A percentile compares a stretch with the other conserved stretches of the same genome.
Conservation (phyloP, 2,888 invertebrate genomes). For the Cataglyphis livida region DNA sequence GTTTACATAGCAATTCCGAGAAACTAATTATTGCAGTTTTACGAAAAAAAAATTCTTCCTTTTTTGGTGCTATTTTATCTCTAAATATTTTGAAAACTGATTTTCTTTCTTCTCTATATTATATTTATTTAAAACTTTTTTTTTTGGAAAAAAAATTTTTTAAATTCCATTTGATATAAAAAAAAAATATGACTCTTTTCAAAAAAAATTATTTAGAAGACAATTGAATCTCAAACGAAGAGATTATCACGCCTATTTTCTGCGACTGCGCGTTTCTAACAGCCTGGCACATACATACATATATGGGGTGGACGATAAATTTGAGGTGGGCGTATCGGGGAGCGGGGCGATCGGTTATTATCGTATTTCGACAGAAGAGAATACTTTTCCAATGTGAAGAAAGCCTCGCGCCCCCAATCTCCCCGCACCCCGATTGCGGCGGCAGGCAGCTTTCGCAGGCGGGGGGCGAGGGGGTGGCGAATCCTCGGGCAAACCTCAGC, state of each 20-base stretch:
- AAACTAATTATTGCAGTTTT: not conserved
- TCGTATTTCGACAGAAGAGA: conserved; percentile 16
- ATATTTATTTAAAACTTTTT: not conserved
- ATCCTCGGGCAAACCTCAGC: conserved; percentile 67
- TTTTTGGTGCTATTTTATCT: not conserved
- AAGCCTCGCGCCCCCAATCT: conserved; percentile 75
- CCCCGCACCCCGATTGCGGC: conserved; percentile 84
- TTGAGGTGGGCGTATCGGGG: conserved; percentile 78
- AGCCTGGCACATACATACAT: conserved; percentile 57
- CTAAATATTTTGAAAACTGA: not conserved
- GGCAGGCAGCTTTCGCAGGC: conserved; percentile 82
- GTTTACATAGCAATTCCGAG: not conserved
- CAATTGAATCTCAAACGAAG: conserved; percentile 1
- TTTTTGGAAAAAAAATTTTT: not conserved
- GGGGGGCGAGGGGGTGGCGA: conserved; percentile 80
- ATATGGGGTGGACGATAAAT: conserved; percentile 38
- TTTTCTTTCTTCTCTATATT: not conserved
- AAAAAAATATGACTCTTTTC: not conserved
- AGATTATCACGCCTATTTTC: not conserved
- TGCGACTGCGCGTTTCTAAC: conserved; percentile 46
- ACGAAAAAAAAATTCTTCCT: not conserved
- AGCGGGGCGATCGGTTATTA: conserved; percentile 77
- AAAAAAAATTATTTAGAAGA: conserved; percentile 2
- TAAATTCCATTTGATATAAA: not conserved
- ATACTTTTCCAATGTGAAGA: conserved; percentile 3